phyloP scores from a whole-genome alignment of 2,113 vertebrate genomes.

The Saimiri boliviensis region DNA sequence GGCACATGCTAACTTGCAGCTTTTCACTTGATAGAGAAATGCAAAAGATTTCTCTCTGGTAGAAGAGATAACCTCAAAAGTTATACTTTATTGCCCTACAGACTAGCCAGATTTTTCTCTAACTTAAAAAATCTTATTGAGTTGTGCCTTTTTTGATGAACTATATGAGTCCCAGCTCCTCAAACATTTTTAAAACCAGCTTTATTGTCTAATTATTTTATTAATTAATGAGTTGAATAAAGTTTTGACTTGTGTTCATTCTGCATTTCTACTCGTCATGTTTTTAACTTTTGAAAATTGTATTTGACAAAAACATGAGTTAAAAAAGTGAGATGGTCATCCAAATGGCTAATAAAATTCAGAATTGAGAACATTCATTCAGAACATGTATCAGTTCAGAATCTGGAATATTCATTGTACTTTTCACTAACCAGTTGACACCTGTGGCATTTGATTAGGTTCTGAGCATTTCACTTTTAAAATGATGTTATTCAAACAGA shows the following conservation, averaged over 20 bases:
- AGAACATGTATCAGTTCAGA: not conserved
- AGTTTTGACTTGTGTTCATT: not conserved
- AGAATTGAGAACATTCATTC: not conserved
- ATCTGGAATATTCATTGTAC: not conserved
- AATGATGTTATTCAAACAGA: not conserved
- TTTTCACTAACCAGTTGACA: not conserved
- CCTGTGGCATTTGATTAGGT: not conserved
- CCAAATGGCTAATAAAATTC: not conserved
- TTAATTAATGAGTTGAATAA: not conserved
- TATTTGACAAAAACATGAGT: not conserved
- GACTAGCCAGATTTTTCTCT: not conserved
- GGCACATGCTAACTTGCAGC: not conserved
- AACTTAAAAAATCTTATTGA: not conserved
- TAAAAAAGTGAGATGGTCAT: not conserved
- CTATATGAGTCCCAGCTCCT: not conserved
- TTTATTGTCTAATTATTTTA: not conserved
- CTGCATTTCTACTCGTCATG: not conserved
- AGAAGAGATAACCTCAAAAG: not conserved
- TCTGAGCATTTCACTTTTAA: not conserved
- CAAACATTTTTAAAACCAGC: not conserved
- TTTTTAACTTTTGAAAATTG: constrained; percentile 39
- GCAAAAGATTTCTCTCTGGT: not conserved
- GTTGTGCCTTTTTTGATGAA: not conserved
- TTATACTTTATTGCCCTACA: not conserved
- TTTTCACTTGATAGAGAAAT: not conserved